A percentile compares a stretch with the other conserved stretches of the same genome.
Conservation (phyloP, 2,888 invertebrate species). For the Dryobota labecula region DNA sequence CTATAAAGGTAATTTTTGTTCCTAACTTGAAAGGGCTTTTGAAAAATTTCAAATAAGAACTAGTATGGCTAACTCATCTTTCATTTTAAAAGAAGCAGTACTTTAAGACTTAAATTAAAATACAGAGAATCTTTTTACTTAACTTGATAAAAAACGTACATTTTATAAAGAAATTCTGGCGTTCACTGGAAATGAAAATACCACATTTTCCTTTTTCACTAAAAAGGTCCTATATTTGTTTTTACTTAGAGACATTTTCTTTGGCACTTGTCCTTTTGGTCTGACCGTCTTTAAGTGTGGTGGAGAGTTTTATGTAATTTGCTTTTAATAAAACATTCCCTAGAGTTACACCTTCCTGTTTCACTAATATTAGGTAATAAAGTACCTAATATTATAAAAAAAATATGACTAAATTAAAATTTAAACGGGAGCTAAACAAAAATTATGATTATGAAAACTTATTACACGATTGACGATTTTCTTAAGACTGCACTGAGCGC, state of each 20-base stretch:
- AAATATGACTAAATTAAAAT: too few relatives aligned
- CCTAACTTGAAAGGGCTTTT: background rate
- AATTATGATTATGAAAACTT: too few relatives aligned
- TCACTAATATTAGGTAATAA: too few relatives aligned
- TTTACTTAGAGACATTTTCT: slow-evolving; percentile 46
- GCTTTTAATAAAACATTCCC: slow-evolving; percentile 47
- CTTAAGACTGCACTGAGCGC: too few relatives aligned
- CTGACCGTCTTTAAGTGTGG: slow-evolving; percentile 44
- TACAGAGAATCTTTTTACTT: slow-evolving; percentile 29
- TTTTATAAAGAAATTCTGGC: slow-evolving; percentile 35
- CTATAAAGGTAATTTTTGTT: slow-evolving; percentile 15
- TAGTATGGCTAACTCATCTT: slow-evolving; percentile 28
- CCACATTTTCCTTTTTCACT: slow-evolving; percentile 45
- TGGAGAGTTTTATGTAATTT: slow-evolving; percentile 37
- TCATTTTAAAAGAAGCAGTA: slow-evolving; percentile 19
- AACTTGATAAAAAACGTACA: slow-evolving; percentile 48
- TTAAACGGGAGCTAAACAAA: too few relatives aligned
- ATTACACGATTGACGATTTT: too few relatives aligned
- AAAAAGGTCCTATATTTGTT: slow-evolving; percentile 54
- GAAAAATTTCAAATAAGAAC: slow-evolving; percentile 9
- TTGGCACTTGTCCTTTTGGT: slow-evolving; percentile 43
- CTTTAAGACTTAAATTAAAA: slow-evolving; percentile 41
- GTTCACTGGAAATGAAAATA: slow-evolving; percentile 55
- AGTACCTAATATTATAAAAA: too few relatives aligned
- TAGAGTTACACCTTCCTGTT: slow-evolving; percentile 6